Conservation (phyloP, 2,113 vertebrate genomes). For the Natator depressus region DNA sequence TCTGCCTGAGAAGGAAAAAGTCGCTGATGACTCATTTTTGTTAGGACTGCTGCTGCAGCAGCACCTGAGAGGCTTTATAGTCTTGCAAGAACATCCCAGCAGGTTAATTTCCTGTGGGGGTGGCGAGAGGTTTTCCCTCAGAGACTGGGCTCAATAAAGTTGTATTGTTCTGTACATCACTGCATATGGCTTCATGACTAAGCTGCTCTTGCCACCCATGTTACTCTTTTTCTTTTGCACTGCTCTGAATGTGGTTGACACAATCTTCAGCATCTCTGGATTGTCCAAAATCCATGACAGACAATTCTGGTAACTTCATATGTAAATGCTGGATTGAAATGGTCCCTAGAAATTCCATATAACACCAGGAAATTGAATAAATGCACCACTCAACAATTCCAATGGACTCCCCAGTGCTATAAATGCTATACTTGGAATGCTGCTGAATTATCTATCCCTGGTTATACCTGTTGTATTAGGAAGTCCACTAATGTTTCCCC, state of each 20-base stretch:
- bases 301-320: not conserved
- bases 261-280: not conserved
- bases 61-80: not conserved
- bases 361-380: not conserved
- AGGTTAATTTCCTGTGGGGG: not conserved
- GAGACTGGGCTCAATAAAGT: not conserved
- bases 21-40: not conserved
- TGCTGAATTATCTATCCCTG: not conserved
- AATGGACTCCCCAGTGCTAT: not conserved
- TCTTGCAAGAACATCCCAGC: not conserved
- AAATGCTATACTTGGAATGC: not conserved
- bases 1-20: not conserved
- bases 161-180: not conserved
- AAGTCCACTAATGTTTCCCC: fast-evolving
- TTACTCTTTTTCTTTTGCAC: not conserved
- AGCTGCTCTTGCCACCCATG: not conserved
- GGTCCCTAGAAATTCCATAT: not conserved
- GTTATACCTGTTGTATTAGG: fast-evolving
- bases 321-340: not conserved
- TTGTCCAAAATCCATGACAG: fast-evolving
- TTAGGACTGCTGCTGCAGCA: not conserved
- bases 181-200: not conserved
- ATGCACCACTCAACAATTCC: not conserved
- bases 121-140: fast-evolving
- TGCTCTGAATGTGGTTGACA: fast-evolving